Evolutionary conservation across 2,888 invertebrate species (phyloP).

Genomic region (Chrysolina oricalcia): DNA sequence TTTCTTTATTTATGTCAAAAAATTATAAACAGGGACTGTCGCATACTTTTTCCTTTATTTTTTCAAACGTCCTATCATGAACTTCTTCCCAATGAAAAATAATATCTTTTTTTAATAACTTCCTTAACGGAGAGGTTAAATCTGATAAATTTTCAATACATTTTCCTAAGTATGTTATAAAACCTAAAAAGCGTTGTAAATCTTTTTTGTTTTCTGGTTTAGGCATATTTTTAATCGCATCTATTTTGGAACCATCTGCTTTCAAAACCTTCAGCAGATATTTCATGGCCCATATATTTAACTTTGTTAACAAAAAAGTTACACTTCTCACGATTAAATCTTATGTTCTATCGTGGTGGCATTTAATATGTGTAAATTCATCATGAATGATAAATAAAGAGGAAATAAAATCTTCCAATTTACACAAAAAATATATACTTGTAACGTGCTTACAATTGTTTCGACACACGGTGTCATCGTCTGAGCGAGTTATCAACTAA

Average conservation of each 20-base stretch:
- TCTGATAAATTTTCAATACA: constrained; percentile 51
- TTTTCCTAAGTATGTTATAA: constrained; percentile 47
- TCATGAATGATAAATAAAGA: too few species aligned
- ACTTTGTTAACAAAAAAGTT: constrained; percentile 3
- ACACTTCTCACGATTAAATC: constrained; percentile 25
- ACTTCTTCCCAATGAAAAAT: constrained; percentile 26
- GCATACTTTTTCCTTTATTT: constrained; percentile 36
- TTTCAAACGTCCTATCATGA: constrained; percentile 37
- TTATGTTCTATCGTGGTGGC: too few species aligned
- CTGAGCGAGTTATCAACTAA: too few species aligned
- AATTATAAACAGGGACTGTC: not conserved
- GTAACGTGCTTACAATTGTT: too few species aligned
- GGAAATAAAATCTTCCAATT: too few species aligned
- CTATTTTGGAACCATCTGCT: constrained; percentile 22
- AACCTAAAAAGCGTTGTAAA: constrained; percentile 50
- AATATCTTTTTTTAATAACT: constrained; percentile 52
- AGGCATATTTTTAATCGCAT: constrained; percentile 26
- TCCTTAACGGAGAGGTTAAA: constrained; percentile 48
- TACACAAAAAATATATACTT: too few species aligned
- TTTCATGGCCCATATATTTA: constrained; percentile 17
- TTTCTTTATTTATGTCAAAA: not conserved
- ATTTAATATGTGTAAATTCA: too few species aligned
- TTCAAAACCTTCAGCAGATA: constrained; percentile 37
- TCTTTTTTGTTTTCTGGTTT: constrained; percentile 46
- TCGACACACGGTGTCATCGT: too few species aligned